These are phyloP conservation scores for Acanthopleura granulata DNA, from an alignment of 2,888 invertebrate genomes.

Conservation along the genomic window DNA sequence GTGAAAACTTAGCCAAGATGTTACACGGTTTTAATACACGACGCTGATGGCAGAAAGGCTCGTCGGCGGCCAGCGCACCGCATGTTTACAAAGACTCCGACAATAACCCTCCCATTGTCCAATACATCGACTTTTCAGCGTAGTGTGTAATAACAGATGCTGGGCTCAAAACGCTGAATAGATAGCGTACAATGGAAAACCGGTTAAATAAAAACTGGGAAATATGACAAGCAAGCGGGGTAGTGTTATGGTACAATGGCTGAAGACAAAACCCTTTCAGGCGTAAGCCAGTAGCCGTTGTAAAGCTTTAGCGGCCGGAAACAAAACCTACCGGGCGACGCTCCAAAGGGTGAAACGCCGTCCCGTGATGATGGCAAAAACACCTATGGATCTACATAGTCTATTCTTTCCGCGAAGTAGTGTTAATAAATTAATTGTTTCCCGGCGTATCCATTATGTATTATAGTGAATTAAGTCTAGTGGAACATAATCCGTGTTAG, in stretches of 20 bases:
- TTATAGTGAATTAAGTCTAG: no score
- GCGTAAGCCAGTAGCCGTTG: background rate
- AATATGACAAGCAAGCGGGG: conserved; percentile 12
- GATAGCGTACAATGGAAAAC: background rate
- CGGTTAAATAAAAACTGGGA: conserved; percentile 11
- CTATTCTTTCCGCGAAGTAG: no score
- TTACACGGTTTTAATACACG: background rate
- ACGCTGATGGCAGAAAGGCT: background rate
- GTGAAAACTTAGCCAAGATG: background rate
- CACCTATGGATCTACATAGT: no score
- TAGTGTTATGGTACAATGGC: background rate
- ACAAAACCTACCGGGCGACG: background rate
- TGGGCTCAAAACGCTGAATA: background rate
- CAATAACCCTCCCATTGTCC: background rate
- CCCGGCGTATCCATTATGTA: no score
- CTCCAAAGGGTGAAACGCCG: background rate
- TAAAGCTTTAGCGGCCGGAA: background rate
- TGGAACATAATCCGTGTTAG: no score
- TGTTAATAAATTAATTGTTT: no score
- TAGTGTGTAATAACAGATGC: conserved; percentile 1
- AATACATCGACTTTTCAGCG: background rate
- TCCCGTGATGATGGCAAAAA: no score
- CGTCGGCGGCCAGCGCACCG: background rate
- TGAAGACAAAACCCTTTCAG: conserved; percentile 7
- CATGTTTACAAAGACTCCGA: conserved; percentile 1